A percentile compares a stretch with the other conserved stretches of the same genome.
These are phyloP conservation scores for Amphiprion clarkii DNA, from an alignment of 2,797 vertebrate species.

Conservation along the genomic window DNA sequence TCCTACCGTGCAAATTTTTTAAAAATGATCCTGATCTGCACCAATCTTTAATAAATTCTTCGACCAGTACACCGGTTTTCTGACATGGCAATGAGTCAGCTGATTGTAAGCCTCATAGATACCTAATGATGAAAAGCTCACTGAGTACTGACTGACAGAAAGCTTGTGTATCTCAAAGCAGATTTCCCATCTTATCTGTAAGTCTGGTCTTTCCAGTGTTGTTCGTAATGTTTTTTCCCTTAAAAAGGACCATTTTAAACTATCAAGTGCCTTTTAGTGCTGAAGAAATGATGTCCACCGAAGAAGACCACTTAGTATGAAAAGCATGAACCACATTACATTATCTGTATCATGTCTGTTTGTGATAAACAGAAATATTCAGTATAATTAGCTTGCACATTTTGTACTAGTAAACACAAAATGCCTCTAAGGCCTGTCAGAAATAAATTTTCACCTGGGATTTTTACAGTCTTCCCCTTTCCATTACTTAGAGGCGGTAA, in stretches of 20 bases:
- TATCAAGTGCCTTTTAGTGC: not conserved
- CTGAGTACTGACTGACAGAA: too few relatives aligned
- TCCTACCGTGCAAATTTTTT: too few relatives aligned
- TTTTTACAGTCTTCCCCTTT: not conserved
- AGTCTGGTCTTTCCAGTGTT: not conserved
- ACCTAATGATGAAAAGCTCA: not conserved
- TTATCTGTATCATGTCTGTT: not conserved
- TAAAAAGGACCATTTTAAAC: not conserved
- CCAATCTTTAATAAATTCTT: too few relatives aligned
- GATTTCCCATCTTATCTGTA: too few relatives aligned
- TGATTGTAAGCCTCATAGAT: not conserved
- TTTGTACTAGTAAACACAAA: constrained; percentile 4
- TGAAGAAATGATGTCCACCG: not conserved
- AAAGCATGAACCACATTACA: not conserved
- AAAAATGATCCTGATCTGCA: too few relatives aligned
- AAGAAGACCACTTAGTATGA: not conserved
- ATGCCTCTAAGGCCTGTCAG: not conserved
- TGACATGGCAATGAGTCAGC: not conserved
- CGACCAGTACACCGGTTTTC: too few relatives aligned
- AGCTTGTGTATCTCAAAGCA: too few relatives aligned
- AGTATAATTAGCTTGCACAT: too few relatives aligned
- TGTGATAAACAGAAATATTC: not conserved
- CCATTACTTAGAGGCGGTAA: not conserved
- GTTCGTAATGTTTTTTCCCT: too few relatives aligned
- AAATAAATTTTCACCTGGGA: not conserved